Percentiles rank a stretch among this genome's conserved stretches.
These are phyloP conservation scores for Cryptops parisi DNA, from an alignment of 2,888 invertebrate genomes.

Conservation along the genomic window DNA sequence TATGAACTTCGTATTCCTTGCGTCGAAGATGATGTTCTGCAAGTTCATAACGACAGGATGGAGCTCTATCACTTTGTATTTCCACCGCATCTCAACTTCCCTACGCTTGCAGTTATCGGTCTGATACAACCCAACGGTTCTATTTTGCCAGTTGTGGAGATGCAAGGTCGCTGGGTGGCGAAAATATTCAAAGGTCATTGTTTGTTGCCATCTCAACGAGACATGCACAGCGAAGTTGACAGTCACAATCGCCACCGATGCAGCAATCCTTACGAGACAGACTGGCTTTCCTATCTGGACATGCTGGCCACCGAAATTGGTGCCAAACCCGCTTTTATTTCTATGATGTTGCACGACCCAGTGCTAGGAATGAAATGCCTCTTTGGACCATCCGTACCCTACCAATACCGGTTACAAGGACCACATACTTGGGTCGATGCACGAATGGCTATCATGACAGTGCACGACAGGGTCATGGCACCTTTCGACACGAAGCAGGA, in stretches of 20 bases:
- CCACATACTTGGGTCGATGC: conserved; percentile 4
- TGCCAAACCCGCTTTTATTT: not conserved
- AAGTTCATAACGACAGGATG: conserved; percentile 3
- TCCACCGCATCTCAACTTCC: conserved; percentile 11
- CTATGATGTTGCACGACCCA: not conserved
- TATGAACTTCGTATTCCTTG: not conserved
- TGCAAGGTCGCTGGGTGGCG: conserved; percentile 14
- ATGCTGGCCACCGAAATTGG: not conserved
- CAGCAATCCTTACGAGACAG: conserved; percentile 2
- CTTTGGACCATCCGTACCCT: conserved; percentile 7
- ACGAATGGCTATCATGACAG: not conserved
- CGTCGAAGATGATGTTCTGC: not conserved
- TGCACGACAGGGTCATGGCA: not conserved
- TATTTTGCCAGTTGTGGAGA: conserved; percentile 13
- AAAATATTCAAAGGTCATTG: not conserved
- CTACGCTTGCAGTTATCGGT: conserved; percentile 16
- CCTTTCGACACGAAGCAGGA: conserved; percentile 1
- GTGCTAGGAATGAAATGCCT: not conserved
- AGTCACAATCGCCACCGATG: not conserved
- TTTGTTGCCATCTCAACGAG: not conserved
- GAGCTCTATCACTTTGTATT: conserved; percentile 13
- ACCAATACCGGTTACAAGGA: conserved; percentile 5
- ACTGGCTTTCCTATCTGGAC: conserved; percentile 5
- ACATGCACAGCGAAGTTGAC: not conserved
- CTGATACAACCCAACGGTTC: conserved; percentile 16